Conservation (phyloP, 2,113 vertebrate species). For the Colinus virginianus region DNA sequence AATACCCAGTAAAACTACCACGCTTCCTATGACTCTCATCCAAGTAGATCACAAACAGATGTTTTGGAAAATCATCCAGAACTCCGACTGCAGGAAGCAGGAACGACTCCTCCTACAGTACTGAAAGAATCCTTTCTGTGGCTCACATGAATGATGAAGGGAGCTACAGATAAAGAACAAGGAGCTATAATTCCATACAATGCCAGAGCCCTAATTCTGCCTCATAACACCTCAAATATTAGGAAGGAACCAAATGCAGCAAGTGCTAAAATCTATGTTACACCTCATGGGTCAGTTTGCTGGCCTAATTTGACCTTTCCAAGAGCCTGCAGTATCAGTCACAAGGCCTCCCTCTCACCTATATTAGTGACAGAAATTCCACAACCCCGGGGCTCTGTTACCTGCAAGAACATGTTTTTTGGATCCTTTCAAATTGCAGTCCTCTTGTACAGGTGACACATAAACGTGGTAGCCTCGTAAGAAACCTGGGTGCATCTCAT, state of each 20-base stretch:
- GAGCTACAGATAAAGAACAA: background rate
- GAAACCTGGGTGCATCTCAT: constrained; percentile 69
- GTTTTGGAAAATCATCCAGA: background rate
- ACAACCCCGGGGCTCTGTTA: constrained; percentile 18
- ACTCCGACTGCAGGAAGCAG: background rate
- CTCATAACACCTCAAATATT: background rate
- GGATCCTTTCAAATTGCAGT: constrained; percentile 59
- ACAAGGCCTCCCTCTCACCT: background rate
- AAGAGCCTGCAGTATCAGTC: background rate
- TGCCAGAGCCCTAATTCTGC: background rate
- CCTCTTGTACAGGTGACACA: constrained; percentile 36
- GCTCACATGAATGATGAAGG: background rate
- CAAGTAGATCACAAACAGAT: constrained; percentile 34
- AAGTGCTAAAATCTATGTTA: background rate
- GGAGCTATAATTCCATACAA: background rate
- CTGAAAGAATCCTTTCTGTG: background rate
- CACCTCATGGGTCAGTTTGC: background rate
- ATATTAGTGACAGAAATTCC: accelerated
- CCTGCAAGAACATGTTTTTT: constrained; percentile 54
- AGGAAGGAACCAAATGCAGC: background rate
- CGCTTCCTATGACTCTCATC: background rate
- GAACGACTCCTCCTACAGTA: background rate
- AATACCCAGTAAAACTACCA: constrained; percentile 6
- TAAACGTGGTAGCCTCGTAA: constrained; percentile 77
- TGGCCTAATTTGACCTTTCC: background rate